Conservation (phyloP, 2,797 vertebrate genomes). For the Diglossa cyanea region DNA sequence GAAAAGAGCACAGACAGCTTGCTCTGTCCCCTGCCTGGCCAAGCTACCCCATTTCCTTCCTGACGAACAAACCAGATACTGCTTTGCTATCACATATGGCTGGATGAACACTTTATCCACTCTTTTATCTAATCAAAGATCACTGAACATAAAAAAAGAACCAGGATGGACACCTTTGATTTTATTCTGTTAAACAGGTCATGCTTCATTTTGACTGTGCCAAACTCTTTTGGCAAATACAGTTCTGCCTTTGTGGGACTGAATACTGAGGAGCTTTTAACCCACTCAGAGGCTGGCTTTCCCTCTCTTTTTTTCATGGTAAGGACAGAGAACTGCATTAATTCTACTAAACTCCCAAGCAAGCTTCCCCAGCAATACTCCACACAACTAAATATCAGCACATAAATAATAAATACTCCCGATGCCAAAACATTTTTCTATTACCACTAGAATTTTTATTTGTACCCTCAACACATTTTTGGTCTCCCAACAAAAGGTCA, state of each 20-base stretch:
- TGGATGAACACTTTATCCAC: neutral
- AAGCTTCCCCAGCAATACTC: neutral
- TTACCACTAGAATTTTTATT: neutral
- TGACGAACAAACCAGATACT: neutral
- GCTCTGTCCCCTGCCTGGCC: neutral
- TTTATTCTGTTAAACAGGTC: neutral
- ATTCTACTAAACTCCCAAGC: neutral
- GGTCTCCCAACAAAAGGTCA: neutral
- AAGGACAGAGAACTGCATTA: neutral
- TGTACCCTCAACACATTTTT: neutral
- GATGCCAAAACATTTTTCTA: neutral
- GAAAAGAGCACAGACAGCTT: neutral
- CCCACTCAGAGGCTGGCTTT: neutral
- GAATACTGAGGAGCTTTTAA: neutral
- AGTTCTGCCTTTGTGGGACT: neutral
- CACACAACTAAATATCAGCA: neutral
- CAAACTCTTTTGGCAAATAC: neutral
- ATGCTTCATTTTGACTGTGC: neutral
- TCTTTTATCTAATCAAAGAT: neutral
- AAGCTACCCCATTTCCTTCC: neutral
- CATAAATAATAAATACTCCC: neutral
- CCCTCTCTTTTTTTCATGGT: neutral
- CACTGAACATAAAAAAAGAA: neutral
- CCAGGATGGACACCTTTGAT: neutral
- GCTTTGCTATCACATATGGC: rapidly evolving